These are phyloP conservation scores for Pluvialis apricaria DNA, from an alignment of 2,113 vertebrate genomes.

Conservation along the genomic window DNA sequence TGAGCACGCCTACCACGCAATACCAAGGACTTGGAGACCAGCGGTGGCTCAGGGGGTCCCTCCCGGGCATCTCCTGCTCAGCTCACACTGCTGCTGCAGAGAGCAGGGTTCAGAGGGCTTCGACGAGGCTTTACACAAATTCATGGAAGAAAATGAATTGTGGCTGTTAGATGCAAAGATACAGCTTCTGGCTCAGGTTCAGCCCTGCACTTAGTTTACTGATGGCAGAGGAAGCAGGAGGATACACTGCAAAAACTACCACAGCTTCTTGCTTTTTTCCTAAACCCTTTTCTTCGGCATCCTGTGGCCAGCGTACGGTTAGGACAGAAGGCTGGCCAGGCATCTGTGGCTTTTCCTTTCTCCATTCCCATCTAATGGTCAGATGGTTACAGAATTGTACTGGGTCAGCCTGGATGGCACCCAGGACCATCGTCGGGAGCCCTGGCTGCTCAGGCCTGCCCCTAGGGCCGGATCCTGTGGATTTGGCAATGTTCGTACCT, in stretches of 20 bases:
- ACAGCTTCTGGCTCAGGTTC: not conserved
- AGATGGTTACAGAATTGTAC: not conserved
- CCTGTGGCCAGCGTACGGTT: not conserved
- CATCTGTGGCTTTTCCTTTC: not conserved
- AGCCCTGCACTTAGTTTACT: not conserved
- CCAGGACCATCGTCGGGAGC: not conserved
- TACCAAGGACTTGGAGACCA: not conserved
- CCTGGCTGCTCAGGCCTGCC: not conserved
- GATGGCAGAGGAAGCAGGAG: not conserved
- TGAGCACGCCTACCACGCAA: not conserved
- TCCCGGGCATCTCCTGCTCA: not conserved
- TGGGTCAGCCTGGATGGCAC: not conserved
- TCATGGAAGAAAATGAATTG: not conserved
- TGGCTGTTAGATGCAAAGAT: not conserved
- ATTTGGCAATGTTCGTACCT: not conserved
- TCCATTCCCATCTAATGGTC: not conserved
- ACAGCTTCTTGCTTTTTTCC: not conserved
- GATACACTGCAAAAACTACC: not conserved
- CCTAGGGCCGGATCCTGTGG: not conserved
- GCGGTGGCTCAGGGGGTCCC: not conserved
- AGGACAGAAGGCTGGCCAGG: not conserved
- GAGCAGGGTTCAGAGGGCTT: not conserved
- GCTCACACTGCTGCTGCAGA: not conserved
- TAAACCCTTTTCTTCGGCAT: not conserved
- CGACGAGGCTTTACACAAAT: not conserved